Conservation (phyloP, 2,113 vertebrate genomes). For the Harpagus bidentatus region DNA sequence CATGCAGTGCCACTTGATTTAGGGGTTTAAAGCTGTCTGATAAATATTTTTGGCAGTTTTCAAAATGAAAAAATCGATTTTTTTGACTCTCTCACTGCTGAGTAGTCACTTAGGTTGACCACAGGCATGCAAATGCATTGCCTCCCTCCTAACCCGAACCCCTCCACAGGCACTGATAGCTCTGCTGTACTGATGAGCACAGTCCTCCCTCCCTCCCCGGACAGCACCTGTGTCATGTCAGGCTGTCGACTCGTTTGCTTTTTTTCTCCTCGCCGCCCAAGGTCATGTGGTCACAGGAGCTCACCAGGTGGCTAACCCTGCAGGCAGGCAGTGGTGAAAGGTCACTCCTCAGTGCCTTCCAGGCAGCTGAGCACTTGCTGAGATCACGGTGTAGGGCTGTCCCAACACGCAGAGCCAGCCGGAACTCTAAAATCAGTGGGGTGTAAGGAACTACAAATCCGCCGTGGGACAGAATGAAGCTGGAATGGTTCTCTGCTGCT, state of each 20-base stretch:
- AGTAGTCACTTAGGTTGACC: background rate
- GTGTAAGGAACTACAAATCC: background rate
- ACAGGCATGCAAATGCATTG: background rate
- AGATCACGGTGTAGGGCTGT: background rate
- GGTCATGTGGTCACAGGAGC: background rate
- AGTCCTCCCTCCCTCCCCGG: background rate
- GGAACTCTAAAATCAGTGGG: background rate
- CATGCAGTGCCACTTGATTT: background rate
- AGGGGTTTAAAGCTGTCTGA: background rate
- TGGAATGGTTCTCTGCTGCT: background rate
- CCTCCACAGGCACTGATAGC: accelerated
- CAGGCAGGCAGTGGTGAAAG: background rate
- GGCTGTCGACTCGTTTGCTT: background rate
- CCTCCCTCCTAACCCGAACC: background rate
- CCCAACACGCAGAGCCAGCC: accelerated
- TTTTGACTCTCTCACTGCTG: background rate
- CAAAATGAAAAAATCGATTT: background rate
- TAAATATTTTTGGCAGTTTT: background rate
- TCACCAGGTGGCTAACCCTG: background rate
- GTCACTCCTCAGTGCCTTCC: background rate
- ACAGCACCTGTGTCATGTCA: accelerated
- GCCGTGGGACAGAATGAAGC: no score
- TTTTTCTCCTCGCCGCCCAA: background rate
- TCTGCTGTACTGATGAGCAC: background rate
- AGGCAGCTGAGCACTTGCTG: background rate